Conservation (phyloP, 2,888 invertebrate genomes). For the Leuctra nigra region DNA sequence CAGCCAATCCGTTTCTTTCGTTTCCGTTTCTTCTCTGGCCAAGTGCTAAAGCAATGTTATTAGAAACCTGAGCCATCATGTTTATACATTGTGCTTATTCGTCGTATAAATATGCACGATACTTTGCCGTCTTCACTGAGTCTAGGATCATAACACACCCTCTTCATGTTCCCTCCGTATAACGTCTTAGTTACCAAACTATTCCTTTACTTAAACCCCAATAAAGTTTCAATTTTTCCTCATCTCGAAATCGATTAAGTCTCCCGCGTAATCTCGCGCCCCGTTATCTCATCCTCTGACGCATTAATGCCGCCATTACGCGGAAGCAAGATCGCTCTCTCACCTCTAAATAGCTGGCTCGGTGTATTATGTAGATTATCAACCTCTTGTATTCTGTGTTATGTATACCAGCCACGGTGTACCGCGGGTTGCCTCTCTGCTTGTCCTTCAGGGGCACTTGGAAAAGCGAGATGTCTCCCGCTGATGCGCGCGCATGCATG, state of each 20-base stretch:
- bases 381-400: neutral
- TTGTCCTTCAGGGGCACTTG: neutral
- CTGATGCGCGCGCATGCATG: constrained; percentile 6
- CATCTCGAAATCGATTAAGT: neutral
- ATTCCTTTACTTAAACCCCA: neutral
- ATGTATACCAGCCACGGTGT: neutral
- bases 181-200: no score
- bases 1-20: no score
- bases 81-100: no score
- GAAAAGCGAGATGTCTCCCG: neutral
- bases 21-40: no score
- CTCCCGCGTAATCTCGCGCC: neutral
- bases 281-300: neutral
- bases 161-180: no score
- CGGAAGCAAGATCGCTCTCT: neutral
- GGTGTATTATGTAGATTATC: constrained; percentile 2
- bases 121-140: no score
- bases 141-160: no score
- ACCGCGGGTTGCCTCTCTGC: neutral
- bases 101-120: no score
- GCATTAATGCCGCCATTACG: neutral
- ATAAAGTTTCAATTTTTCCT: neutral
- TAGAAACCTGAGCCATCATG: no score
- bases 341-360: no score
- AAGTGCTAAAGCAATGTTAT: no score